Evolutionary conservation across 1,140 invertebrate species (phyloP).

Genomic region (Apis cerana): DNA sequence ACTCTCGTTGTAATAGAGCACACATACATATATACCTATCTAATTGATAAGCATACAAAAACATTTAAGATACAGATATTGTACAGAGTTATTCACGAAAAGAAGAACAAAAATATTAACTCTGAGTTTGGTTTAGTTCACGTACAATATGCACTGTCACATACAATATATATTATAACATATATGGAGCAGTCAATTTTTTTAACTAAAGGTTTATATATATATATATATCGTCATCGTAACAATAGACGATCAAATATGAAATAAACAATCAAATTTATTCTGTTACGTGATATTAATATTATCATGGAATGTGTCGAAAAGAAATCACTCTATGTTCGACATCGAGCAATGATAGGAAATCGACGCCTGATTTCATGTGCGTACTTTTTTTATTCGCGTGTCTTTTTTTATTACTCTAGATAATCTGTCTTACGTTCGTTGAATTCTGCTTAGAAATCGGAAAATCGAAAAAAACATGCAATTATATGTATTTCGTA

Average conservation of each 20-base stretch:
- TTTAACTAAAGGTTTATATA: conserved; percentile 15
- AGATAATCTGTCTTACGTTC: conserved; percentile 12
- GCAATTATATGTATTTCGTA: conserved; percentile 4
- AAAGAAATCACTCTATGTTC: conserved; percentile 45
- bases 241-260: conserved; percentile 20
- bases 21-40: conserved; percentile 33
- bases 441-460: conserved; percentile 29
- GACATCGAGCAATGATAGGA: conserved; percentile 43
- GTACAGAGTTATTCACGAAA: conserved; percentile 31
- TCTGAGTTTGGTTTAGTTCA: conserved; percentile 54
- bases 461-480: conserved; percentile 37
- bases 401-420: conserved; percentile 5
- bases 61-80: conserved; percentile 41
- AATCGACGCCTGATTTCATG: conserved; percentile 36
- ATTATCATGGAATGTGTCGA: conserved; percentile 66
- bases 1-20: conserved; percentile 16
- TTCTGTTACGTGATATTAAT: conserved; percentile 25
- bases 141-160: not conserved
- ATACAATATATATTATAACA: not conserved
- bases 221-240: not conserved
- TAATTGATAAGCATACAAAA: conserved; percentile 43
- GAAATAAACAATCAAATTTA: conserved; percentile 12
- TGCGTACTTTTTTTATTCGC: conserved; percentile 40
- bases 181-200: conserved; percentile 31
- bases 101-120: conserved; percentile 34